Percentiles rank a stretch among this genome's conserved stretches.
Evolutionary conservation across 1,140 invertebrate species (phyloP).

Genomic region (Belonocnema kinseyi): DNA sequence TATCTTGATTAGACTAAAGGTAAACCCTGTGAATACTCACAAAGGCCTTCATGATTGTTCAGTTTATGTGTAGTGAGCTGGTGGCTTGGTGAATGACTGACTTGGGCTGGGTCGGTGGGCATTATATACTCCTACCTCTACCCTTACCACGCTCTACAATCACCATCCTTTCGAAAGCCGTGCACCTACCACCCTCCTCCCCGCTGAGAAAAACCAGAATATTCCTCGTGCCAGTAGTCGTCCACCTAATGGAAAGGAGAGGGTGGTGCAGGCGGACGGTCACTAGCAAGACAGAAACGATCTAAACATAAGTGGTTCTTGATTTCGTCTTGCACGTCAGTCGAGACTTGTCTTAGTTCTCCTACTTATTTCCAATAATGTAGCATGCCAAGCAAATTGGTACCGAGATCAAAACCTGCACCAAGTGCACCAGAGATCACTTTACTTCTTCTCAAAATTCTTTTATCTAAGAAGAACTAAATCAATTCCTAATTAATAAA

Average conservation of each 20-base stretch:
- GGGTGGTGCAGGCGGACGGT: conserved; percentile 26
- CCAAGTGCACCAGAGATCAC: conserved; percentile 68
- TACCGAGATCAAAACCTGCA: conserved; percentile 36
- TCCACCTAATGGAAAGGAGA: conserved; percentile 32
- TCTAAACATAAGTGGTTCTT: conserved; percentile 37
- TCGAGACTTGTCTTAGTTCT: conserved; percentile 11
- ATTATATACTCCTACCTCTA: too few species aligned
- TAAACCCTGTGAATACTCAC: too few species aligned
- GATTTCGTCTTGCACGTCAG: conserved; percentile 33
- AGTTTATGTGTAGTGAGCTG: too few species aligned
- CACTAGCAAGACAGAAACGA: conserved; percentile 48
- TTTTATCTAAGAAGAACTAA: not conserved
- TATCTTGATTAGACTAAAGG: not conserved
- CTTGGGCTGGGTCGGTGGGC: too few species aligned
- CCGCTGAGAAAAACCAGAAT: too few species aligned
- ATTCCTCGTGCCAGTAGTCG: conserved; percentile 53
- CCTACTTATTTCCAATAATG: not conserved
- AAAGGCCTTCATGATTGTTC: too few species aligned
- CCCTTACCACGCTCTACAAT: too few species aligned
- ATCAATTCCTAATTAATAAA: not conserved
- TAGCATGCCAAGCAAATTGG: too few species aligned
- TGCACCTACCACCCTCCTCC: too few species aligned
- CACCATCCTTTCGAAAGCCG: too few species aligned
- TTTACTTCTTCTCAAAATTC: conserved; percentile 43
- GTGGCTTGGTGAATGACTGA: too few species aligned